These are phyloP conservation scores for Zosterops pallidus DNA, from an alignment of 2,113 vertebrate species.

Conservation along the genomic window DNA sequence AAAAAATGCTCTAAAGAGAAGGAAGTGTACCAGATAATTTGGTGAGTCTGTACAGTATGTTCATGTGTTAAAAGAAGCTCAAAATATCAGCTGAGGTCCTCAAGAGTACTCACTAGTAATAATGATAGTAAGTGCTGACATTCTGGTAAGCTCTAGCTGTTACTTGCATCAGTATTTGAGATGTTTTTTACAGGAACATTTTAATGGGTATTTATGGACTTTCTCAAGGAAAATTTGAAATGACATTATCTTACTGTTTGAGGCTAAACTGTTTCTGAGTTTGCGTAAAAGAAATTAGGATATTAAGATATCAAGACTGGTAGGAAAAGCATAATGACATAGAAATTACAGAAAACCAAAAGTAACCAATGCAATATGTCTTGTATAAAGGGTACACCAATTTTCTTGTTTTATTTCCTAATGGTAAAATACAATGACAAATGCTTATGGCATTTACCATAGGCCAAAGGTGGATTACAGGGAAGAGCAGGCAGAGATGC, in stretches of 20 bases:
- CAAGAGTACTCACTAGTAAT: neutral
- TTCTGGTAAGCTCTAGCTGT: neutral
- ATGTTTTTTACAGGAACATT: neutral
- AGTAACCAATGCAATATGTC: neutral
- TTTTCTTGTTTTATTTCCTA: neutral
- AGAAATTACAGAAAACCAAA: neutral
- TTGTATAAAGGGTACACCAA: neutral
- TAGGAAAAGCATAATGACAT: neutral
- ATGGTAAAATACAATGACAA: neutral
- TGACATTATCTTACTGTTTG: neutral
- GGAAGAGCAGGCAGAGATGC: neutral
- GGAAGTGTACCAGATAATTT: neutral
- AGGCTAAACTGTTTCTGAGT: neutral
- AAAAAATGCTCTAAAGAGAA: neutral
- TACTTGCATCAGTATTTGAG: neutral
- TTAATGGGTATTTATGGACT: neutral
- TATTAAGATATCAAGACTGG: neutral
- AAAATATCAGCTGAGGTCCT: neutral
- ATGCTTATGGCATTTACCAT: neutral
- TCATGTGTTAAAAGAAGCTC: neutral
- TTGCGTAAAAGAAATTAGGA: neutral
- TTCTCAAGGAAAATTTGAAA: neutral
- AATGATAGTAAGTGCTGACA: neutral
- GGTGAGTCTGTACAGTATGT: neutral
- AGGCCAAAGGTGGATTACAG: neutral